A percentile compares a stretch with the other conserved stretches of the same genome.
Conservation (phyloP, 2,888 invertebrate genomes). For the Andrena chrysosceles region DNA sequence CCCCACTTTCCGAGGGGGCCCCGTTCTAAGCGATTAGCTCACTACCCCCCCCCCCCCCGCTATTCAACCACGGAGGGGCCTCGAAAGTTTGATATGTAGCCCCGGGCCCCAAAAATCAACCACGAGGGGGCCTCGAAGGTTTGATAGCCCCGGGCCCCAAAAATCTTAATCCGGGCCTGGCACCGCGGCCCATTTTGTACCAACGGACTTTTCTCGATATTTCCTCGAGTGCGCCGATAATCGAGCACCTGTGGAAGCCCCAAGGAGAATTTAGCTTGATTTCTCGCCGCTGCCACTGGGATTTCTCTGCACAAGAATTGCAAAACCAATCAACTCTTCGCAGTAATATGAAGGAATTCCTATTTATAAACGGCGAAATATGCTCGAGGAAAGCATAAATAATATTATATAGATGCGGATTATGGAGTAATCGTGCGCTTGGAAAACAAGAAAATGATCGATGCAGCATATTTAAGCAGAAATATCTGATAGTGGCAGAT, state of each 20-base stretch:
- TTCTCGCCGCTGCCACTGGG: neutral
- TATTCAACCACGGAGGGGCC: no score
- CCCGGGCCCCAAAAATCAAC: no score
- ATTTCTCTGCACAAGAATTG: neutral
- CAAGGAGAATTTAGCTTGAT: neutral
- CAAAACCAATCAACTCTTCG: neutral
- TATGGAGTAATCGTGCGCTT: no score
- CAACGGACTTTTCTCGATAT: slow-evolving; percentile 25
- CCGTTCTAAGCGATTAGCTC: no score
- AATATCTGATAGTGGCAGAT: neutral
- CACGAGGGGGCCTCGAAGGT: no score
- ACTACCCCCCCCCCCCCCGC: no score
- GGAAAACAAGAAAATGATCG: neutral
- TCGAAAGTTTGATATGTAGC: no score
- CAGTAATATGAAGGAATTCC: no score
- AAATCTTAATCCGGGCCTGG: no score
- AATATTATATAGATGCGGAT: no score
- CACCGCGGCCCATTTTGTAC: slow-evolving; percentile 18
- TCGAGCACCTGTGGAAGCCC: slow-evolving; percentile 22
- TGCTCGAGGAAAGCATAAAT: neutral
- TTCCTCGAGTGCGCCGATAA: slow-evolving; percentile 24
- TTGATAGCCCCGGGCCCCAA: no score
- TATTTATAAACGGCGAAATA: neutral
- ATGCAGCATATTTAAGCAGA: neutral
- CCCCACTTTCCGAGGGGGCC: no score